Percentiles rank a stretch among this genome's conserved stretches.
These are phyloP conservation scores for Euzetes globulus DNA, from an alignment of 2,888 invertebrate species.

Conservation along the genomic window DNA sequence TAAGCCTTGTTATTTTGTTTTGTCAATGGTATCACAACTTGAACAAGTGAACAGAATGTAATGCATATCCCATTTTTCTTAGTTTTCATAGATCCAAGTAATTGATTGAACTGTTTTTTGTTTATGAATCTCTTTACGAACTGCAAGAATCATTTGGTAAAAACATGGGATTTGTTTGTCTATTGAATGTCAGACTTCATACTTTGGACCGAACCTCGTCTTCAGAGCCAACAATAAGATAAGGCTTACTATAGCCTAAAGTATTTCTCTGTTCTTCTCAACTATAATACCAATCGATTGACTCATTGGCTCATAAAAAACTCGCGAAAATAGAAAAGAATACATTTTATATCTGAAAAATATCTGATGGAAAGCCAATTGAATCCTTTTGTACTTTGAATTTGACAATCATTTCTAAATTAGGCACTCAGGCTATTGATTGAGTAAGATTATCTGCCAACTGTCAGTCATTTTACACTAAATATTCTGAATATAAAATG, in stretches of 20 bases:
- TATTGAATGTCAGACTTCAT: not conserved
- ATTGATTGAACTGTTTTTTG: not conserved
- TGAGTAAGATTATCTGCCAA: too few relatives aligned
- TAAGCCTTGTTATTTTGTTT: too few relatives aligned
- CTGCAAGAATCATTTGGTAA: not conserved
- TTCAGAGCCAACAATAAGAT: not conserved
- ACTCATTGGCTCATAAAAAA: not conserved
- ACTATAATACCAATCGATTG: constrained; percentile 12
- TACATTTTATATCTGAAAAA: not conserved
- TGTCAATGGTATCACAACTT: too few relatives aligned
- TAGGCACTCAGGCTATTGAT: too few relatives aligned
- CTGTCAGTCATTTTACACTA: too few relatives aligned
- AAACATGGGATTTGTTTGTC: not conserved
- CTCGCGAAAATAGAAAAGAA: not conserved
- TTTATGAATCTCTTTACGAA: not conserved
- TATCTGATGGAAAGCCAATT: not conserved
- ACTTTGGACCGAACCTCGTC: not conserved
- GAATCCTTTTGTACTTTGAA: too few relatives aligned
- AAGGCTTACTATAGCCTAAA: constrained; percentile 1
- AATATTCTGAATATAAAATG: too few relatives aligned
- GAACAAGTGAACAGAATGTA: too few relatives aligned
- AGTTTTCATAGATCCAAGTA: too few relatives aligned
- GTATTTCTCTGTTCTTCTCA: not conserved
- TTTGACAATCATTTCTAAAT: too few relatives aligned
- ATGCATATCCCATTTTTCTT: too few relatives aligned